Evolutionary conservation across 1,140 invertebrate species (phyloP).

Genomic region (Agraylea sexmaculata): DNA sequence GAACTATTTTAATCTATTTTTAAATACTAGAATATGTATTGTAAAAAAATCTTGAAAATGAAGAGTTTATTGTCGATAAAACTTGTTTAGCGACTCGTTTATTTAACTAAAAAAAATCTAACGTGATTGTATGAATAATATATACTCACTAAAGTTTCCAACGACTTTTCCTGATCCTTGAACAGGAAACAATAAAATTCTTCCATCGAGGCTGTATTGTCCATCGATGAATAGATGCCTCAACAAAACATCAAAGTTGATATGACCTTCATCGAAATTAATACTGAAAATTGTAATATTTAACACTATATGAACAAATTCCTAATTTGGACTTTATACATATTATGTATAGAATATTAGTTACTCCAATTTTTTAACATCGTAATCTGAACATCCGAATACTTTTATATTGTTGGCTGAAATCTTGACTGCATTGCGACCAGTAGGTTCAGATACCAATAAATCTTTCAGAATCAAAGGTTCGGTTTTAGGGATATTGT

Average conservation of each 20-base stretch:
- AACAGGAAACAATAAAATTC: constrained; percentile 47
- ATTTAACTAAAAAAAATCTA: too few relatives aligned
- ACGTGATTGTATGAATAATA: too few relatives aligned
- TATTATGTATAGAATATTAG: constrained; percentile 16
- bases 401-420: constrained; percentile 42
- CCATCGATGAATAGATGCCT: constrained; percentile 46
- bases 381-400: constrained; percentile 48
- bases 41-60: too few relatives aligned
- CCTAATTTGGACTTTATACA: neutral
- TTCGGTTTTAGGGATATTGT: constrained; percentile 47
- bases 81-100: too few relatives aligned
- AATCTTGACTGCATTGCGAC: constrained; percentile 37
- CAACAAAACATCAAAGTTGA: constrained; percentile 38
- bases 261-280: constrained; percentile 5
- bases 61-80: too few relatives aligned
- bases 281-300: constrained; percentile 10
- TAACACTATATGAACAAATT: neutral
- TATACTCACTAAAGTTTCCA: constrained; percentile 50
- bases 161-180: constrained; percentile 45
- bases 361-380: constrained; percentile 43
- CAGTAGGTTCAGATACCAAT: constrained; percentile 35
- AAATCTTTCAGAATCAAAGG: constrained; percentile 49
- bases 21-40: too few relatives aligned
- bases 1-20: too few relatives aligned
- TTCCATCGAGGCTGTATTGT: constrained; percentile 47